These are phyloP conservation scores for Epinephelus moara DNA, from an alignment of 2,113 vertebrate species.

Conservation along the genomic window DNA sequence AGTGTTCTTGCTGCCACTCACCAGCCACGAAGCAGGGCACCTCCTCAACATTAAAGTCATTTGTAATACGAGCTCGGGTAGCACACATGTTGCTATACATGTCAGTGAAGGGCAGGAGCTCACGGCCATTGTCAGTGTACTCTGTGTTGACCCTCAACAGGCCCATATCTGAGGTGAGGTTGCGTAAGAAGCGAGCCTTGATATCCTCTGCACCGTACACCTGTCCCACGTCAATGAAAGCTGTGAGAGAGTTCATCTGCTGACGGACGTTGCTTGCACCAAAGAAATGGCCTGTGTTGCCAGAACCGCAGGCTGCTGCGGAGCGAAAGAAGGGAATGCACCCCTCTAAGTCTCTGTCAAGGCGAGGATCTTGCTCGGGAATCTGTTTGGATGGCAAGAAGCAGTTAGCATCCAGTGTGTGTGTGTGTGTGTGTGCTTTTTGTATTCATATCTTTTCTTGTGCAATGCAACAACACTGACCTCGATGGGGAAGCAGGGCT, in stretches of 20 bases:
- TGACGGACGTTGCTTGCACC: slow-evolving; percentile 67
- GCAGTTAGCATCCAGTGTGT: not conserved
- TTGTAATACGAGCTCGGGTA: slow-evolving; percentile 63
- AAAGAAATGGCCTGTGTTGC: slow-evolving; percentile 62
- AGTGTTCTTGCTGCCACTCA: slow-evolving; percentile 50
- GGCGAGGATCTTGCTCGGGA: slow-evolving; percentile 83
- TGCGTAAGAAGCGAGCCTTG: slow-evolving; percentile 64
- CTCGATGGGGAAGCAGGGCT: slow-evolving; percentile 87
- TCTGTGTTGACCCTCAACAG: slow-evolving; percentile 77
- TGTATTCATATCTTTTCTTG: not conserved
- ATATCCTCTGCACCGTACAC: slow-evolving; percentile 78
- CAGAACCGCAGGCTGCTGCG: slow-evolving; percentile 77
- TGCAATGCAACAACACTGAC: slow-evolving; percentile 70
- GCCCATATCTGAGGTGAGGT: slow-evolving; percentile 72
- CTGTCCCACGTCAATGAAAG: slow-evolving; percentile 80
- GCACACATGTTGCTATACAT: slow-evolving; percentile 67
- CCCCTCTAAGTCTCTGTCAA: slow-evolving; percentile 41
- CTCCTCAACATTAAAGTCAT: slow-evolving; percentile 47
- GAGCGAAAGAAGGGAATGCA: slow-evolving; percentile 91
- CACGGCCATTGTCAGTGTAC: slow-evolving; percentile 72
- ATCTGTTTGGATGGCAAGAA: slow-evolving; percentile 78
- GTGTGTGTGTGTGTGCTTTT: not conserved
- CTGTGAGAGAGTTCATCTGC: slow-evolving; percentile 84
- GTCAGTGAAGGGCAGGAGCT: slow-evolving; percentile 80
- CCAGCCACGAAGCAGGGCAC: slow-evolving; percentile 82